A percentile compares a stretch with the other conserved stretches of the same genome.
phyloP scores from a whole-genome alignment of 53 echinoderm and acorn worm species.

The Temnopleurus reevesii region DNA sequence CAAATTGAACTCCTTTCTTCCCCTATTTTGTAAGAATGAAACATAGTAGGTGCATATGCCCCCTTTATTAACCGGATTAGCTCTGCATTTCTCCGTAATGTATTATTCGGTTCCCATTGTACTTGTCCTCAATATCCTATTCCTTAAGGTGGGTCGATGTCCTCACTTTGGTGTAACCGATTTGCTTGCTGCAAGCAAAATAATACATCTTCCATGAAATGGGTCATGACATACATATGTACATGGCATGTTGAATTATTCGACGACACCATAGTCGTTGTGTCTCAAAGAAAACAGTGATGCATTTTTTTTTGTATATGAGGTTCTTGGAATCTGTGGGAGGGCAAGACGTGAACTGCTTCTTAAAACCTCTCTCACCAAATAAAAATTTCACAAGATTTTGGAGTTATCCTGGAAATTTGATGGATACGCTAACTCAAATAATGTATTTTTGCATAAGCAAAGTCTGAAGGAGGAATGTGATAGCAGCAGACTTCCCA shows the following conservation, averaged over 20 bases:
- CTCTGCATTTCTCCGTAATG: no score
- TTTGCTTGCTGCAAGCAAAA: background rate
- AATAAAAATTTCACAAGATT: background rate
- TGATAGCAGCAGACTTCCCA: no score
- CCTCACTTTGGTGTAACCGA: background rate
- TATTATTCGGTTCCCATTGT: background rate
- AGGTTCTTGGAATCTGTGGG: background rate
- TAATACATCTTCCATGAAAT: conserved; percentile 9
- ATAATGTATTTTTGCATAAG: no score
- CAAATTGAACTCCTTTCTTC: no score
- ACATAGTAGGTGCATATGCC: no score
- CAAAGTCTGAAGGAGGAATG: no score
- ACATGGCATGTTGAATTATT: background rate
- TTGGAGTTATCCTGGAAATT: no score
- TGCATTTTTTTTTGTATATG: no score
- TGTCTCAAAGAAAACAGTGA: background rate
- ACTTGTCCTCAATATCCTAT: background rate
- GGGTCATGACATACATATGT: conserved; percentile 21
- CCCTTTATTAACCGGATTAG: no score
- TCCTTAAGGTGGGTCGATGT: background rate
- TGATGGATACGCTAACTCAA: no score
- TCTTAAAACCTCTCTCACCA: background rate
- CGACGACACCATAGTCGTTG: background rate
- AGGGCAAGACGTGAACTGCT: background rate
- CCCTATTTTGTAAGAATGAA: no score